Conservation (phyloP, 1,140 invertebrate species). For the Dermatophagoides farinae region DNA sequence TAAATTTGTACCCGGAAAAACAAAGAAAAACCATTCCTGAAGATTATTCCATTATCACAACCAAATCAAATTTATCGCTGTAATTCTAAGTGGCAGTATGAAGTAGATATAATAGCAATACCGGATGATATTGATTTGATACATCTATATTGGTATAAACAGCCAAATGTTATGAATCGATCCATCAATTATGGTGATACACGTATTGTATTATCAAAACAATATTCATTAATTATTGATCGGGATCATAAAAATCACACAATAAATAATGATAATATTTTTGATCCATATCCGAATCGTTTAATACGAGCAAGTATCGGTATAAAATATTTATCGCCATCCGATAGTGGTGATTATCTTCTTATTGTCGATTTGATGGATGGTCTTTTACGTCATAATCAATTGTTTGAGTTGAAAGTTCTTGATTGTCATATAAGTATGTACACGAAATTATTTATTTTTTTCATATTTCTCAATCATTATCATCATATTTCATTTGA, state of each 20-base stretch:
- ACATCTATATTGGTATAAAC: not conserved
- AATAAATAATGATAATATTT: not conserved
- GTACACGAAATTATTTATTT: not conserved
- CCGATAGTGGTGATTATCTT: not conserved
- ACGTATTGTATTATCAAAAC: not conserved
- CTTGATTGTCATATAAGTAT: slow-evolving; percentile 3
- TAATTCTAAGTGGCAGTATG: not conserved
- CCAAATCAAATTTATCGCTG: not conserved
- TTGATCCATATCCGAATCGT: not conserved
- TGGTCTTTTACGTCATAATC: not conserved
- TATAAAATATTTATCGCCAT: not conserved
- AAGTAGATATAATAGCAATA: not conserved
- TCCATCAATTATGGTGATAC: not conserved
- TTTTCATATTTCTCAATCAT: not conserved
- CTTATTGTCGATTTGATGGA: not conserved
- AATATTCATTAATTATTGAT: not conserved
- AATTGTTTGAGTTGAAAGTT: not conserved
- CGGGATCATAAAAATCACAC: too few species aligned
- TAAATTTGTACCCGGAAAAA: too few species aligned
- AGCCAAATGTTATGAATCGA: not conserved
- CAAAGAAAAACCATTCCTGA: not conserved
- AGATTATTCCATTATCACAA: not conserved
- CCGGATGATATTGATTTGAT: not conserved
- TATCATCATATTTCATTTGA: not conserved
- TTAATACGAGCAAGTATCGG: not conserved